These are phyloP conservation scores for Dicranocentrus wangi DNA, from an alignment of 2,888 invertebrate species.

Conservation along the genomic window DNA sequence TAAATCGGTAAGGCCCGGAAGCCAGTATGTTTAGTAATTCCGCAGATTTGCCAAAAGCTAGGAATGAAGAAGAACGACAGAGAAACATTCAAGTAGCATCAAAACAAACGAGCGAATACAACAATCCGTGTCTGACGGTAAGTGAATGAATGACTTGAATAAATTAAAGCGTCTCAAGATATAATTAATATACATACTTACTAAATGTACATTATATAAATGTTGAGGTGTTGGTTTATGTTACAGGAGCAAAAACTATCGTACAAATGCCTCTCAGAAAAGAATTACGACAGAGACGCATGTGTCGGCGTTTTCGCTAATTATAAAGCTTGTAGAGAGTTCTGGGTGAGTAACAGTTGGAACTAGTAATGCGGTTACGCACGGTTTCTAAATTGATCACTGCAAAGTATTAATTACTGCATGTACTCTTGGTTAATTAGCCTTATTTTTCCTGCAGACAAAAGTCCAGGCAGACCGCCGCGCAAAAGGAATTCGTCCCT, in stretches of 20 bases:
- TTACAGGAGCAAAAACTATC: constrained; percentile 86
- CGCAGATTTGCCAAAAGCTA: constrained; percentile 66
- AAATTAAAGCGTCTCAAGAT: too few species aligned
- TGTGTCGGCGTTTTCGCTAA: constrained; percentile 84
- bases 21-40: constrained; percentile 62
- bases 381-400: neutral
- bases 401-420: too few species aligned
- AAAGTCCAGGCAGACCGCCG: constrained; percentile 78
- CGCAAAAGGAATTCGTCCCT: constrained; percentile 80
- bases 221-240: neutral
- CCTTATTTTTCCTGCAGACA: constrained; percentile 77
- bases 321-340: constrained; percentile 85
- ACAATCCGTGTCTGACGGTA: constrained; percentile 70
- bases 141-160: neutral
- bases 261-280: constrained; percentile 82
- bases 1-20: too few species aligned
- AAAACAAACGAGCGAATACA: constrained; percentile 58
- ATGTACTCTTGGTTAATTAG: too few species aligned
- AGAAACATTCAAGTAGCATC: constrained; percentile 62
- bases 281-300: constrained; percentile 80
- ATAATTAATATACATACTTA: too few species aligned
- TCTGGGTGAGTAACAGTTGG: constrained; percentile 88
- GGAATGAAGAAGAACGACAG: constrained; percentile 58
- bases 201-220: neutral
- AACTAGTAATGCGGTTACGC: too few species aligned